Evolutionary conservation across 1,140 invertebrate species (phyloP), one percentile per base, ranked within the genome.

Genomic region (Drosophila lini): DNA sequence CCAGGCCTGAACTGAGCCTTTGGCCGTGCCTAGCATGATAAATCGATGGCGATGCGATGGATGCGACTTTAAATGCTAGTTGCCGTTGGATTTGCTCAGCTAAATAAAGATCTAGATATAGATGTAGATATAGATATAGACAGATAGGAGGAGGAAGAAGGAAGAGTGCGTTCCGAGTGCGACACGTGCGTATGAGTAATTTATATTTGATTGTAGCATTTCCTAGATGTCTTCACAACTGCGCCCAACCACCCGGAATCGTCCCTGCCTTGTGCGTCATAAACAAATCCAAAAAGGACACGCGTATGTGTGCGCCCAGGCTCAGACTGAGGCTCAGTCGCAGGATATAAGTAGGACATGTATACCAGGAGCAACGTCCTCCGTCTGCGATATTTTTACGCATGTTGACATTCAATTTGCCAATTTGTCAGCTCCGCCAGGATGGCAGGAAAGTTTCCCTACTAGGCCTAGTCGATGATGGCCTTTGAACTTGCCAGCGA

Each of bases 381-480:
- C 48, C 7, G 32, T 52, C 38, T 68, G 69, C 53, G 71, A 69
- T 82, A 86, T 88, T 89, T 83, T 80, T 89, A 88, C 84, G 83
- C 83, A 81, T 88, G 84, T 88, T 88, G 83, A 88, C 84, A 89
- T 84, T 88, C 84, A 89, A 89, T 84, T 88, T 88, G 83, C 59
- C 83, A 88, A 88, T 84, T 89, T 88, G 65, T 82, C 80, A 78
- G 52, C 44, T 69, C 60, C 19, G 19, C 13, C 52, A 25, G 65
- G n/a, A 44, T 67, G 36, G 58, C 75, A 88, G 52, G 52, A 55
- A 88, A 74, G 79, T 88, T 77, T 86, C 68, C 61, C 55, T 28
- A 28, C 44, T 50, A 63, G 67, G 63, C 62, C 7, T 19, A 8
- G 16, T 76, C 75, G 59, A 50, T 65, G 76, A 45, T 70, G 76